A percentile compares a stretch with the other conserved stretches of the same genome.
Conservation (phyloP, 2,113 vertebrate species). For the Motacilla alba region DNA sequence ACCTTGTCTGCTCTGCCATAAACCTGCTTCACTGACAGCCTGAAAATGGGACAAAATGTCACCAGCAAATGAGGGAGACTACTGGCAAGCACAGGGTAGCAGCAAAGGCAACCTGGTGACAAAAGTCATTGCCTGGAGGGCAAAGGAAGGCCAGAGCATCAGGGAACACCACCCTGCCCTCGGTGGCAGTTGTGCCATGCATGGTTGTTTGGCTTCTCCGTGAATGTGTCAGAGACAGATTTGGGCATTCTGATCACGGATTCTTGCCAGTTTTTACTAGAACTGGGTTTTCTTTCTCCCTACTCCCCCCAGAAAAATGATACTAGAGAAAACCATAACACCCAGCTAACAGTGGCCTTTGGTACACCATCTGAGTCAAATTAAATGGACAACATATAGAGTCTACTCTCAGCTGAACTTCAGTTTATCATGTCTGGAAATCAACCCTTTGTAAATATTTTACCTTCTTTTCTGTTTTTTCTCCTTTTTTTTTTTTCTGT, state of each 20-base stretch:
- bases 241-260: background rate
- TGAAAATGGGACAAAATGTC: background rate
- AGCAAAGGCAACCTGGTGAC: background rate
- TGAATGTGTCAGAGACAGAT: background rate
- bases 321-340: background rate
- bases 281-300: background rate
- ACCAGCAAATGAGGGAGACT: background rate
- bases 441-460: background rate
- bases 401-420: background rate
- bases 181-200: background rate
- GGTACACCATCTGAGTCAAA: background rate
- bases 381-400: background rate
- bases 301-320: accelerated
- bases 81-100: background rate
- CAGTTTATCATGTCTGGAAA: background rate
- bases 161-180: background rate
- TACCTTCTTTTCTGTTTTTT: background rate
- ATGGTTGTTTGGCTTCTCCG: background rate
- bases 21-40: accelerated
- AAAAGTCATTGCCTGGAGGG: background rate
- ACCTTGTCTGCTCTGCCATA: background rate
- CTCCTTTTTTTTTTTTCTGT: background rate
- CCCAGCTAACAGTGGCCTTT: background rate
- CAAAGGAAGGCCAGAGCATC: background rate
- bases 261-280: background rate